These are phyloP conservation scores for Chlamydotis undulata DNA, from an alignment of 2,113 vertebrate species.

Conservation along the genomic window DNA sequence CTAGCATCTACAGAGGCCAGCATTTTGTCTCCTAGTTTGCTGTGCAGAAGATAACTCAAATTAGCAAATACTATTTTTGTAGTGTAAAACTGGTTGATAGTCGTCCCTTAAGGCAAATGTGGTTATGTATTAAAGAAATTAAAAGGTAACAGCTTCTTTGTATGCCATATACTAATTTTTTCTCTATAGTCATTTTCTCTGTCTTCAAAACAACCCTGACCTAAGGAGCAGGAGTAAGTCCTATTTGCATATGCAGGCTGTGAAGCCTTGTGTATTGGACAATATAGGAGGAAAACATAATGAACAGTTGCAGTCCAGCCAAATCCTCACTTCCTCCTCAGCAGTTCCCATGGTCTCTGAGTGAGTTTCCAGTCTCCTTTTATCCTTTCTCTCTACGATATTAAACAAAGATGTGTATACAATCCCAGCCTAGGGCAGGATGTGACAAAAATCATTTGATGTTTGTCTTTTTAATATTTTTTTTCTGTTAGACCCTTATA, in stretches of 20 bases:
- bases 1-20: not conserved
- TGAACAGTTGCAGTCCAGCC: not conserved
- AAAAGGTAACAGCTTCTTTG: not conserved
- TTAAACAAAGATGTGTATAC: not conserved
- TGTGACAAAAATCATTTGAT: not conserved
- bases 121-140: not conserved
- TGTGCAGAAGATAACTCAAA: not conserved
- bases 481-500: not conserved
- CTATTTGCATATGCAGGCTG: not conserved
- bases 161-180: not conserved
- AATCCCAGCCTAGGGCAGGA: not conserved
- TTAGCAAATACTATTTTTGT: not conserved
- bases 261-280: not conserved
- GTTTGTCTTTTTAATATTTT: not conserved
- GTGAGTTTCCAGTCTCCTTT: not conserved
- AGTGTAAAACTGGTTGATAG: not conserved
- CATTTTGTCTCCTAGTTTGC: not conserved
- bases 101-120: not conserved
- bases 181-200: not conserved
- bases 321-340: not conserved
- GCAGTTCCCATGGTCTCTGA: not conserved
- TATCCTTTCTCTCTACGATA: not conserved
- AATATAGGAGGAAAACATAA: not conserved
- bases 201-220: not conserved
- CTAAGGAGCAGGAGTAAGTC: not conserved